phyloP scores from a whole-genome alignment of 2,888 invertebrate species.

The Lithodes maja region DNA sequence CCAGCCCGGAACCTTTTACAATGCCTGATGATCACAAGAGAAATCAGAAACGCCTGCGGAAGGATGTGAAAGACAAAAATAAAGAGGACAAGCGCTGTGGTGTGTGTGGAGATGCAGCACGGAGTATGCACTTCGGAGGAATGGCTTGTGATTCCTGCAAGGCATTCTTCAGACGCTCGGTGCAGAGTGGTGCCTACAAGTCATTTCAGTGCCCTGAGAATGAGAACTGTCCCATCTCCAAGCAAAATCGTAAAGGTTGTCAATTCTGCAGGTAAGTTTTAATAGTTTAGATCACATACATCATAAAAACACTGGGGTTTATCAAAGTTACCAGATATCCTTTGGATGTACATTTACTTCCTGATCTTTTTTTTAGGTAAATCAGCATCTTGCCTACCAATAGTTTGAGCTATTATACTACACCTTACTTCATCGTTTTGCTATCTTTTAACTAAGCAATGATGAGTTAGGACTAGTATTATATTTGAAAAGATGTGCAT shows the following conservation, averaged over 20 bases:
- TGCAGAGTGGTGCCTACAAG: slow-evolving; percentile 74
- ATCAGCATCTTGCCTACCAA: neutral
- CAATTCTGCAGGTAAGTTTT: slow-evolving; percentile 73
- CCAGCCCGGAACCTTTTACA: slow-evolving; percentile 28
- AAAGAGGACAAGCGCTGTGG: slow-evolving; percentile 73
- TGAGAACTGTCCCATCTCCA: slow-evolving; percentile 73
- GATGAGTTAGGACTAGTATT: too few relatives aligned
- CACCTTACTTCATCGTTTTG: too few relatives aligned
- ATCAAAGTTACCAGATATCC: neutral
- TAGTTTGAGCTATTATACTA: too few relatives aligned
- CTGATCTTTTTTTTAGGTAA: neutral
- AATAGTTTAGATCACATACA: too few relatives aligned
- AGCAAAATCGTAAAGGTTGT: slow-evolving; percentile 74
- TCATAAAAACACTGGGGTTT: neutral
- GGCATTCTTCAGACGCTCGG: slow-evolving; percentile 75
- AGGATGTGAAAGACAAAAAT: slow-evolving; percentile 51
- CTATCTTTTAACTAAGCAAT: too few relatives aligned
- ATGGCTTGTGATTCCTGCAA: slow-evolving; percentile 75
- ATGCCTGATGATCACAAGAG: slow-evolving; percentile 38
- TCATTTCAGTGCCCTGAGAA: slow-evolving; percentile 74
- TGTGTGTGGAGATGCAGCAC: slow-evolving; percentile 74
- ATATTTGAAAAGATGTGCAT: too few relatives aligned
- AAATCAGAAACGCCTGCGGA: slow-evolving; percentile 43
- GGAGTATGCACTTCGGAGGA: slow-evolving; percentile 75
- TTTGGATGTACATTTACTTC: neutral